Conservation (phyloP, 2,113 vertebrate species). For the Corythaeola cristata region DNA sequence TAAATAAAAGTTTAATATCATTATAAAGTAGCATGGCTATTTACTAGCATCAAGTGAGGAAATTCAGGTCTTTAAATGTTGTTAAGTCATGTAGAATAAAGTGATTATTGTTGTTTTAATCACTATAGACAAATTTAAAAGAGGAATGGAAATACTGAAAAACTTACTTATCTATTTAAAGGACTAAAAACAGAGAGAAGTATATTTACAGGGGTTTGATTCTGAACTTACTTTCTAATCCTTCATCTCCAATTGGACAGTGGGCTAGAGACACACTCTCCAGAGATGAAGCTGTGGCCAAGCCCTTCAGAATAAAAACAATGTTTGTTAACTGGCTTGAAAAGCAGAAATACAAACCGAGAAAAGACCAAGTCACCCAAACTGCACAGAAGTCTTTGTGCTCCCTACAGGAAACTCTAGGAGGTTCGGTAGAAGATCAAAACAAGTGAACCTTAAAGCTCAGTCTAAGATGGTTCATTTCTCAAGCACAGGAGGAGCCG, state of each 20-base stretch:
- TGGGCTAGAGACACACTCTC: slow-evolving; percentile 87
- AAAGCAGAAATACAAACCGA: not conserved
- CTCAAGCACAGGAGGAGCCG: not conserved
- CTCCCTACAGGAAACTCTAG: not conserved
- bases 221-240: slow-evolving; percentile 87
- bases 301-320: slow-evolving; percentile 78
- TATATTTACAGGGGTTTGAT: not conserved
- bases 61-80: not conserved
- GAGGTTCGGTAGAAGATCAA: not conserved
- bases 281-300: slow-evolving; percentile 82
- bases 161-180: not conserved
- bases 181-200: not conserved
- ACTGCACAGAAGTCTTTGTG: not conserved
- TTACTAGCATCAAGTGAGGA: not conserved
- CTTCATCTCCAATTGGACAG: slow-evolving; percentile 89
- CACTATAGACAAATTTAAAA: not conserved
- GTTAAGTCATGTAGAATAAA: not conserved
- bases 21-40: not conserved
- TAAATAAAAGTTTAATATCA: not conserved
- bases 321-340: not conserved
- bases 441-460: not conserved
- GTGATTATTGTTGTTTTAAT: not conserved
- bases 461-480: not conserved
- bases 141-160: not conserved
- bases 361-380: not conserved